These are phyloP conservation scores for Carabus problematicus DNA, from an alignment of 2,888 invertebrate species.

Conservation along the genomic window DNA sequence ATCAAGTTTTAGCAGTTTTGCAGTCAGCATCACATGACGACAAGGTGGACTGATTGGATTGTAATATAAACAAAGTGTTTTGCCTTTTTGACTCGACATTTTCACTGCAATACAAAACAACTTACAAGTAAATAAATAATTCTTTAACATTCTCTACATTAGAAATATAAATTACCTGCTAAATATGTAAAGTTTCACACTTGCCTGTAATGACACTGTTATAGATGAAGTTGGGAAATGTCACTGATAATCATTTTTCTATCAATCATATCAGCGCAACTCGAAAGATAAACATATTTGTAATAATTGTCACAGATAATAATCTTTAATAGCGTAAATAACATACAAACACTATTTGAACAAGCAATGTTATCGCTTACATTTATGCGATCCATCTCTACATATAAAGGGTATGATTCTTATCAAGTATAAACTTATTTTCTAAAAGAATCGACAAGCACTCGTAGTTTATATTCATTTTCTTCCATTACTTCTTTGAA, in stretches of 20 bases:
- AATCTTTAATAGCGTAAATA: too few relatives aligned
- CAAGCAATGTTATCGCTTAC: too few relatives aligned
- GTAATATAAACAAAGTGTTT: slow-evolving; percentile 54
- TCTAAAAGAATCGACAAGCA: slow-evolving; percentile 11
- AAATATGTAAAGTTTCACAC: slow-evolving; percentile 2
- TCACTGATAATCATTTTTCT: too few relatives aligned
- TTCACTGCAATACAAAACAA: slow-evolving; percentile 5
- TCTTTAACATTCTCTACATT: not conserved
- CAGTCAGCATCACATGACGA: slow-evolving; percentile 56
- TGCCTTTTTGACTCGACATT: slow-evolving; percentile 42
- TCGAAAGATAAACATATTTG: too few relatives aligned
- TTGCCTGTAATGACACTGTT: too few relatives aligned
- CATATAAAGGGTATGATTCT: too few relatives aligned
- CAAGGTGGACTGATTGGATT: slow-evolving; percentile 54
- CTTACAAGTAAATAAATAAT: not conserved
- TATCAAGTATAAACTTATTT: slow-evolving; percentile 5
- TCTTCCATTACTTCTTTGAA: slow-evolving; percentile 28
- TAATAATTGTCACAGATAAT: too few relatives aligned
- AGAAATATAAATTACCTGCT: not conserved
- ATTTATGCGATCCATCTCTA: too few relatives aligned
- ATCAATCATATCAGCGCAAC: too few relatives aligned
- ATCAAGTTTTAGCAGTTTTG: slow-evolving; percentile 55
- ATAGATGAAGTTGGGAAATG: too few relatives aligned
- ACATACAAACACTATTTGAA: too few relatives aligned
- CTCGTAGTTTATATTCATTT: slow-evolving; percentile 23